Evolutionary conservation across 2,113 vertebrate species (phyloP), one percentile per base, ranked within the genome.

Genomic region (Chrysochloris asiatica): DNA sequence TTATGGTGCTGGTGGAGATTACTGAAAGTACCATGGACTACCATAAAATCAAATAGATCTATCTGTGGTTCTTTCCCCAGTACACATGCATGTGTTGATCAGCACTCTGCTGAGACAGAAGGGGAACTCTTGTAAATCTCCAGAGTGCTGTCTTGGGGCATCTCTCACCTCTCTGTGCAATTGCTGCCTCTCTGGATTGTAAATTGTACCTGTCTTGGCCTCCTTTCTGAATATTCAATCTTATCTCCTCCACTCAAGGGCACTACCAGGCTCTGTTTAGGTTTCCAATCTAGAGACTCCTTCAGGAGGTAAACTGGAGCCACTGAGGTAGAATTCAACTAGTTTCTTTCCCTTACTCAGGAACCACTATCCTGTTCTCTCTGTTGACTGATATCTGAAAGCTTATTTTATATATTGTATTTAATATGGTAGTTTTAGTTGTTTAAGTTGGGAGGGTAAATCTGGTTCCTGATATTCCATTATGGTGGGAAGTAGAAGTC

Each of bases 281-380:
- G 24, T 50, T 67, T 86, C 48, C 1, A 50, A 19, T 14, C 11
- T 72, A 47, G 38, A 91, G 85, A 76, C 14, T 38, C 14, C 59
- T 61, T 84, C 2, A 76, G 71, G 45, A 22, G 33, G 38, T 78
- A 59, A 47, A 85, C 24, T 24, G 10, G 17, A 28, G 9, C 0
- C 7, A 17, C 17, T 0, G 2, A 89, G n/a, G 12, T 48, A 1
- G 24, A 87, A 86, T 52, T 54, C 24, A 45, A 7, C n/a, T 22
- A 19, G 13, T 92, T 86, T 81, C 22, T 89, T 82, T 92, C 8
- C 17, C 43, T 93, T 83, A 33, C 16, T 84, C 36, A 30, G 47
- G 8, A n/a, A 67, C 69, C 67, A 54, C 75, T 47, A 11, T 65
- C 33, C 36, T 22, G 22, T 28, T 17, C 4, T 77, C 54, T 28